Percentiles rank a stretch among this genome's conserved stretches.
phyloP scores from a whole-genome alignment of 1,140 invertebrate species.

The Coptotermes formosanus region DNA sequence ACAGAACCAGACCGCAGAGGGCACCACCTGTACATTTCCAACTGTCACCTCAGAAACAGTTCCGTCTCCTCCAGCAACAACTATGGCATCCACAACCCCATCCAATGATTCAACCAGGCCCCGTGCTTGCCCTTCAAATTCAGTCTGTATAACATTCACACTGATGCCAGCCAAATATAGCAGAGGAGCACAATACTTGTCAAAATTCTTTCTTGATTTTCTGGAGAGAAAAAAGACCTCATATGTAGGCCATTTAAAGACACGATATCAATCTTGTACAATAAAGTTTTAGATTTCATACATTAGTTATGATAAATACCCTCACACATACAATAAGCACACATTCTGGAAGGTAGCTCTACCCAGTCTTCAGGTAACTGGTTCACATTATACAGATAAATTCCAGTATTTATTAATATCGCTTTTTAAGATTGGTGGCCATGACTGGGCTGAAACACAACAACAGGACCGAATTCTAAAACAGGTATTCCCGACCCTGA shows the following conservation, averaged over 20 bases:
- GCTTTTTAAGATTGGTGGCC: too few species aligned
- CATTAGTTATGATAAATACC: background rate
- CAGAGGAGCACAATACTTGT: constrained; percentile 90
- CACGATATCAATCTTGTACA: too few species aligned
- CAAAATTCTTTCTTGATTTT: constrained; percentile 67
- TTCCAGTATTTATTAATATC: too few species aligned
- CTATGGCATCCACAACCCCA: constrained; percentile 77
- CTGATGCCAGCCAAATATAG: constrained; percentile 84
- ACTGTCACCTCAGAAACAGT: constrained; percentile 74
- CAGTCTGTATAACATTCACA: constrained; percentile 78
- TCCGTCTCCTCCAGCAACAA: constrained; percentile 92
- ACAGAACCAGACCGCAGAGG: background rate
- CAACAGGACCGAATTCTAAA: too few species aligned
- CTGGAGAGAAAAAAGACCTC: constrained; percentile 46
- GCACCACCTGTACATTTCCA: background rate
- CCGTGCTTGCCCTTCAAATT: constrained; percentile 82
- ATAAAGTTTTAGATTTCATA: background rate
- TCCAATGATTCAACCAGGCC: constrained; percentile 63
- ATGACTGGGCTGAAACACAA: too few species aligned
- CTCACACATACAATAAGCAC: too few species aligned
- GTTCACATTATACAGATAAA: too few species aligned
- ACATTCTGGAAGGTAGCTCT: too few species aligned
- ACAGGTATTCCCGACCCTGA: too few species aligned
- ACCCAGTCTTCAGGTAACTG: too few species aligned
- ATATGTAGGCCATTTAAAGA: background rate